Evolutionary conservation across 2,888 invertebrate genomes (phyloP), one percentile per base, ranked within the genome.

Genomic region (Clistopyga incitator): DNA sequence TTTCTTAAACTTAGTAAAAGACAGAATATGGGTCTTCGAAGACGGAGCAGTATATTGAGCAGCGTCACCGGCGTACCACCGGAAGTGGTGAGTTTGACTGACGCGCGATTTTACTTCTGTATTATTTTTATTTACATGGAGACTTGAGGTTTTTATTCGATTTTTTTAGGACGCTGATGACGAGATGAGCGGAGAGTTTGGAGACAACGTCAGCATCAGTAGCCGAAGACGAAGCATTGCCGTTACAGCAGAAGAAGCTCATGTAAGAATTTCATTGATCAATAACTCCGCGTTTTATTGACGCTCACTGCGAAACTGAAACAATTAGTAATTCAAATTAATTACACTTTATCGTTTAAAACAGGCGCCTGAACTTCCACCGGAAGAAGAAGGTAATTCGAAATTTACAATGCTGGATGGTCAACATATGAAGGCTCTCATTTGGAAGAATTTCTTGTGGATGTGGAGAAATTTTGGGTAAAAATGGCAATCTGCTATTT

Each of bases 371-470:
- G 96, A 96, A 54, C 89, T 97, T 84, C 97, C 97, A 0, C 96
- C 96, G 0, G 96, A 96, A 71, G 96, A 96, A 85, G 95, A 95
- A 52, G 94, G 95, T 42, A 84, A 87, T 3, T 87, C 86, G 0
- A 90, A 87, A 2, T 88, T 95, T 68, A 95, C 95, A 92, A 95
- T 97, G 52, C 94, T 97, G 93, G 95, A 96, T 88, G 93, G 94
- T 85, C 94, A 95, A 89, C 96, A 97, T 88, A 96, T 97, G 96
- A 96, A 96, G 88, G 97, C 98, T 0, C 93, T 98, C 25, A 95
- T 98, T 64, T 97, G 98, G 97, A 98, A 98, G 93, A 98, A 98
- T 92, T 96, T 97, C 89, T 94, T 97, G 74, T 97, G 97, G 95
- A 96, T 98, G 94, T 96, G 97, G 94, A 95, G 98, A 88, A 98